A percentile compares a stretch with the other conserved stretches of the same genome.
phyloP scores from a whole-genome alignment of 2,888 invertebrate species.

The Limnephilus marmoratus region DNA sequence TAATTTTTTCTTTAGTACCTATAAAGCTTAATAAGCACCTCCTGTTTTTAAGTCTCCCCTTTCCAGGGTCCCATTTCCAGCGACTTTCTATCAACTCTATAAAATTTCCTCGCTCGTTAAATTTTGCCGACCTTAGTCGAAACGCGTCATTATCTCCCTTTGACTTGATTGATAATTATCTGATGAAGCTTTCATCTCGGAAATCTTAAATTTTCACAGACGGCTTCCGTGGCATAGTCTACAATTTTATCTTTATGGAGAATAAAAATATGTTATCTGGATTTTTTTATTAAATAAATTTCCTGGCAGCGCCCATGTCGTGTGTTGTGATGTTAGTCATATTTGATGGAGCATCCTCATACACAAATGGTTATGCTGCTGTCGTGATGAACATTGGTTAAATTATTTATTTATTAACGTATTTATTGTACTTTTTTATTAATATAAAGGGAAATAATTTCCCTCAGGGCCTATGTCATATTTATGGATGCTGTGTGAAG shows the following conservation, averaged over 20 bases:
- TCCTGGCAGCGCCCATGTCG: background rate
- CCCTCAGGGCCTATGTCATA: no score
- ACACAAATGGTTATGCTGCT: background rate
- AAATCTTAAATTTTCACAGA: background rate
- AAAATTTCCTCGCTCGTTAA: background rate
- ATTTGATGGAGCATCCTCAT: background rate
- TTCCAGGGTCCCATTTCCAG: background rate
- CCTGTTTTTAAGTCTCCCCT: background rate
- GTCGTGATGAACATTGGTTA: background rate
- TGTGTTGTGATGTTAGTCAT: background rate
- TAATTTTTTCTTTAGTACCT: no score
- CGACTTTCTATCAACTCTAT: background rate
- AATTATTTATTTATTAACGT: background rate
- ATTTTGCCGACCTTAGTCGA: background rate
- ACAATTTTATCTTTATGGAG: background rate
- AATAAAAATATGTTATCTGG: background rate
- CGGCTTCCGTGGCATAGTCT: background rate
- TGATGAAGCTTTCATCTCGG: background rate
- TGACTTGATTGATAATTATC: background rate
- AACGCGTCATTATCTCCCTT: background rate
- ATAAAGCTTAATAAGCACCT: no score
- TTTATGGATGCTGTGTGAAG: no score
- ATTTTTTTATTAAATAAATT: background rate
- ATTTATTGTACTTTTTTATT: no score
- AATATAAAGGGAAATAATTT: no score